Base-by-base conservation (phyloP, 2,797 vertebrate species). In the Agapornis canus region DNA sequence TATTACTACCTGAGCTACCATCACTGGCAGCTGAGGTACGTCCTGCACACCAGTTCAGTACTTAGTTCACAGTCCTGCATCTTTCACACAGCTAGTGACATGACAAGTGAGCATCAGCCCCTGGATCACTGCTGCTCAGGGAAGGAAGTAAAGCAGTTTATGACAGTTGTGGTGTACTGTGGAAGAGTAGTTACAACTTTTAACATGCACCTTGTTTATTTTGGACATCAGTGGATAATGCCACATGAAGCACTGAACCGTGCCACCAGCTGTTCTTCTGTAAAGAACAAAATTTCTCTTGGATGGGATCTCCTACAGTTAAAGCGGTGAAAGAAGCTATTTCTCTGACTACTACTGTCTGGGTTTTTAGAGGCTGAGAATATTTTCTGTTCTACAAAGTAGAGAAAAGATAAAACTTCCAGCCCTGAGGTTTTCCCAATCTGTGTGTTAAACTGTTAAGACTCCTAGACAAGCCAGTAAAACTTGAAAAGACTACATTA, bases 241-340 rank as follows among this genome's bases (percentile, higher is more conserved):
- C 56, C 43, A 14, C 14, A 7, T 15, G 39, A 1, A 9, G 54
- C 54, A n/a, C 5, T 42, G 31, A 80, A 42, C 35, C 5, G 23
- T 15, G n/a, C 20, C 31, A 16, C 32, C 37, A 42, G 26, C 48
- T 47, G 19, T 8, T 51, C 31, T 20, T 61, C 39, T 86, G 26
- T 42, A 37, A 52, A 27, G 59, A 82, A 27, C 26, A 77, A 16
- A 59, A n/a, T 32, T 56, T 39, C 69, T 65, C 43, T 40, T 52
- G 71, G 51, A 31, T 77, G 31, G 19, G 35, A 71, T 11, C 59
- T 77, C 51, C 47, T 52, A 29, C 57, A 47, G 77, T 27, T 32
- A 27, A 54, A 54, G 70, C 7, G n/a, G 23, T 0, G 0, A 59
- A 2, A 1, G 9, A 26, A 29, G 26, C n/a, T 59, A 11, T 6